Conservation (phyloP, 1,140 invertebrate genomes). For the Stenopsyche tienmushanensis region DNA sequence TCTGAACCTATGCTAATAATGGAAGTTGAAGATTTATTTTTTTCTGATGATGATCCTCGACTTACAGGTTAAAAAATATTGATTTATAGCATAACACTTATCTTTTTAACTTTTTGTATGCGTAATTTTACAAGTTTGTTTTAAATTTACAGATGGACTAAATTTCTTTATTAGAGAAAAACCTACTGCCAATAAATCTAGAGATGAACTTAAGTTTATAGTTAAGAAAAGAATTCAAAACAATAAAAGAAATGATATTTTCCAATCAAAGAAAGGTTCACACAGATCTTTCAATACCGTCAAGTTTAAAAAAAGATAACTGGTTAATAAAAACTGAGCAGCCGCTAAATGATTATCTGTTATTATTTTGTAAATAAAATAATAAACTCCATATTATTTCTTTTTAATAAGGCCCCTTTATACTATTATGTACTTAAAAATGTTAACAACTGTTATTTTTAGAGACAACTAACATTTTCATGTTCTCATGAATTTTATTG, state of each 20-base stretch:
- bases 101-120: too few species aligned
- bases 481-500: too few species aligned
- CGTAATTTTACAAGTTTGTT: too few species aligned
- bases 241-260: conserved; percentile 55
- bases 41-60: conserved; percentile 55
- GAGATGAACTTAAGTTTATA: conserved; percentile 60
- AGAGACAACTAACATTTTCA: too few species aligned
- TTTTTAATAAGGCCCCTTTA: too few species aligned
- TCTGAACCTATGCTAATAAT: conserved; percentile 45
- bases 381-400: too few species aligned
- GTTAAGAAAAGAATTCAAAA: conserved; percentile 63
- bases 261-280: conserved; percentile 30
- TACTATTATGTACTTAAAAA: too few species aligned
- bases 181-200: conserved; percentile 44
- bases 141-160: conserved; percentile 57
- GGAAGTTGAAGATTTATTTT: conserved; percentile 58
- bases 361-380: too few species aligned
- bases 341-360: too few species aligned
- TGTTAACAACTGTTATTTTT: too few species aligned
- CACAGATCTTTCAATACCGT: conserved; percentile 20
- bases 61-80: conserved; percentile 61
- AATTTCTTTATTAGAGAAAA: conserved; percentile 56
- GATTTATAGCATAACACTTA: too few species aligned
- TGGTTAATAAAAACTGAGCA: too few species aligned
- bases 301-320: conserved; percentile 26